Evolutionary conservation across 64 coral and sea anemone genomes (phyloP).

Genomic region (Platygyra sinensis): DNA sequence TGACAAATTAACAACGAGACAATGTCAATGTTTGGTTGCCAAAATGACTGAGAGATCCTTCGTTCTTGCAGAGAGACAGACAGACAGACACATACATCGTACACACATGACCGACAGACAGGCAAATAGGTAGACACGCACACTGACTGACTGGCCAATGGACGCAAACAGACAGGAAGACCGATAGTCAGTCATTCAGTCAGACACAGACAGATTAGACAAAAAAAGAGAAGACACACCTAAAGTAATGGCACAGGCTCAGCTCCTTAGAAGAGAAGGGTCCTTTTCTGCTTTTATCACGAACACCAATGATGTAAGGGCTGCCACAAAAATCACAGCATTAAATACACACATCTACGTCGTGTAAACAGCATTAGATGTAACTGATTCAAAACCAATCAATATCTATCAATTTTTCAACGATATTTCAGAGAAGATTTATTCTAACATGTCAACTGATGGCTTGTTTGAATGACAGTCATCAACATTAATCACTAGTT

Average conservation of each 20-base stretch:
- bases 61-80: too few species aligned
- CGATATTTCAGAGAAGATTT: too few species aligned
- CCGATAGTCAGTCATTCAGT: neutral
- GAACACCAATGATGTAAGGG: constrained; percentile 84
- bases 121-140: neutral
- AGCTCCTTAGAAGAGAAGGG: constrained; percentile 88
- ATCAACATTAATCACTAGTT: too few species aligned
- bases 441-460: too few species aligned
- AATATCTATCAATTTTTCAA: too few species aligned
- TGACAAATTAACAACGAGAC: too few species aligned
- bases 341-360: neutral
- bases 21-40: too few species aligned
- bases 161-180: neutral
- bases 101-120: neutral
- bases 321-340: constrained; percentile 24
- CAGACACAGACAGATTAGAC: neutral
- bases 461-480: too few species aligned
- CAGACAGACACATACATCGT: too few species aligned
- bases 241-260: constrained; percentile 73
- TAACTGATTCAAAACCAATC: neutral
- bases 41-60: too few species aligned
- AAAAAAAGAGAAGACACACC: constrained; percentile 9
- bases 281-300: constrained; percentile 91
- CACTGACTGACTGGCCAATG: neutral
- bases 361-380: neutral